These are phyloP conservation scores for Girardia tigrina DNA, from an alignment of 2,888 invertebrate genomes.

Conservation along the genomic window DNA sequence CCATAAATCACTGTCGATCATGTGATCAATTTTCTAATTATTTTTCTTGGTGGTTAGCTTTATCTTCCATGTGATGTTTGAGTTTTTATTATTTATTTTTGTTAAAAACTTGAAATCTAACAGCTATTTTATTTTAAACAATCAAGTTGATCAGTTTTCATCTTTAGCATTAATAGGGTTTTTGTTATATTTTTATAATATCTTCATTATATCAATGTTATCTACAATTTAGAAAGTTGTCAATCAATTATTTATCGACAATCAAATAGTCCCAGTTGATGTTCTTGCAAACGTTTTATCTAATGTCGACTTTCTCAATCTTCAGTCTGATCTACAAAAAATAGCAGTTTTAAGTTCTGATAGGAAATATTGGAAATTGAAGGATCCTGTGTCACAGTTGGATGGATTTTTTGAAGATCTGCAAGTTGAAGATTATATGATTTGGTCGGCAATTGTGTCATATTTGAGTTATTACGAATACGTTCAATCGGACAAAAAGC, in stretches of 20 bases:
- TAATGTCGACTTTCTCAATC: slow-evolving; percentile 13
- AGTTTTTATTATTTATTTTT: no score
- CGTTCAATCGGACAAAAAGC: not conserved
- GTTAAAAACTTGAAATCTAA: no score
- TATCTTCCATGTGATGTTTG: no score
- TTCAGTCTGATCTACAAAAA: not conserved
- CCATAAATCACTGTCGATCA: no score
- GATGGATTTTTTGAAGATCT: not conserved
- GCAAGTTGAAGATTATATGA: not conserved
- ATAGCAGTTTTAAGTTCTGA: not conserved
- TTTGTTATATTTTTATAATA: no score
- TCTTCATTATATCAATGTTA: no score
- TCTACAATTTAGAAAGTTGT: no score
- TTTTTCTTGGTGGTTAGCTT: no score
- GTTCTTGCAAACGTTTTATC: not conserved
- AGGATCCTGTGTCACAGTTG: not conserved
- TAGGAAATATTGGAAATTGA: slow-evolving; percentile 1
- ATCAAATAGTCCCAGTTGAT: not conserved
- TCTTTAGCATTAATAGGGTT: no score
- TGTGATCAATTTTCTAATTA: no score
- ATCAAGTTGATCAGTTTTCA: no score
- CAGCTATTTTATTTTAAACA: no score
- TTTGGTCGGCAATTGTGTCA: slow-evolving; percentile 10
- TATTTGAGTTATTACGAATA: not conserved
- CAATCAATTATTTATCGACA: not conserved